Evolutionary conservation across 2,888 invertebrate species (phyloP).

Genomic region (Mesorhabditis sp.): DNA sequence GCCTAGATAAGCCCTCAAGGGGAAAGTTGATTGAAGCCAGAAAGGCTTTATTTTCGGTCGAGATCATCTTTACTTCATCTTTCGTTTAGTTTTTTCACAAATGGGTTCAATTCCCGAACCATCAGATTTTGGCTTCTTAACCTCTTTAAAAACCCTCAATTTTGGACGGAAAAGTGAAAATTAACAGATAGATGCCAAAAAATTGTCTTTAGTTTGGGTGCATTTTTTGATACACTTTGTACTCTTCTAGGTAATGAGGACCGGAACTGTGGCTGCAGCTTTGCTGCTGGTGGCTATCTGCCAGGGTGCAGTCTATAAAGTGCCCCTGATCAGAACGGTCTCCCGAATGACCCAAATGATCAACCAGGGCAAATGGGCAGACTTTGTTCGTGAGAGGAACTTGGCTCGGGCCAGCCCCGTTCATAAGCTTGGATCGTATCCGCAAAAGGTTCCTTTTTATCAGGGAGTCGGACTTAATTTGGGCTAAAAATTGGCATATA

Average conservation of each 20-base stretch:
- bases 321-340: slow-evolving; percentile 22
- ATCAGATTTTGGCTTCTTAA: no score
- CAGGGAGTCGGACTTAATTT: neutral
- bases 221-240: no score
- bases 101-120: no score
- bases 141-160: no score
- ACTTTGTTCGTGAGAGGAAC: slow-evolving; percentile 21
- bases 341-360: slow-evolving; percentile 27
- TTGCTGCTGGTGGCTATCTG: slow-evolving; percentile 24
- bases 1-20: no score
- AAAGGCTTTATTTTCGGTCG: no score
- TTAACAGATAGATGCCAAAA: no score
- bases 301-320: slow-evolving; percentile 25
- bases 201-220: no score
- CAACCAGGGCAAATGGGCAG: slow-evolving; percentile 22
- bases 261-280: neutral
- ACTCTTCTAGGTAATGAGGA: neutral
- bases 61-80: no score
- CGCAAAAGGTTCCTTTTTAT: neutral
- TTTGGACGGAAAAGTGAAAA: no score
- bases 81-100: no score
- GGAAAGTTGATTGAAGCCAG: no score
- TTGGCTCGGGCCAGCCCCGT: slow-evolving; percentile 17
- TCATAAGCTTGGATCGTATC: neutral
- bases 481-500: neutral